Evolutionary conservation across 2,113 vertebrate species (phyloP), one percentile per base, ranked within the genome.

Genomic region (Brachionichthys hirsutus): DNA sequence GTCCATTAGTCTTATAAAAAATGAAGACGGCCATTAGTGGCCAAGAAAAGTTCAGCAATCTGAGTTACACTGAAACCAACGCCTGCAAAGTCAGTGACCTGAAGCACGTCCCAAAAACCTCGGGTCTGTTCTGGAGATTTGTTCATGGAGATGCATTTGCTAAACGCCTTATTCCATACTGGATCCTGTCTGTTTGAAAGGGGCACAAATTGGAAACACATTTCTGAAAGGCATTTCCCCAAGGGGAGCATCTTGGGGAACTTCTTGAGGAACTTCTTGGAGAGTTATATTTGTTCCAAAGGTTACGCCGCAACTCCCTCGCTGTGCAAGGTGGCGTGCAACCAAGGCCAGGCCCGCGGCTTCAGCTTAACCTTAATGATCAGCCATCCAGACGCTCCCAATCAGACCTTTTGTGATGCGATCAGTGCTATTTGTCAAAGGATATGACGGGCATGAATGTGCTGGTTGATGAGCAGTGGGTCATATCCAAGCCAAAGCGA

Each of bases 1-100:
- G 80, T 90, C 85, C 88, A 92, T 91, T 92, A 90, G 85, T 72
- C 86, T 90, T 88, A 90, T 90, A 89, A 90, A 90, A 91, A 90
- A 90, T 89, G 70, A 72, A 90, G 73, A 51, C 62, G 45, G 68
- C 47, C 59, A 67, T 78, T 79, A 73, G 51, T 10, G 70, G 75
- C 8, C 24, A 30, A 8, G 24, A 50, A 54, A 46, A 70, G 70
- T 66, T 81, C 55, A 76, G 65, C 55, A 81, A 80, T 82, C 67
- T 55, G 43, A 49, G 51, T 62, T 58, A 71, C 47, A 11, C 49
- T 41, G 34, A 40, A 84, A 60, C 81, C 85, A 81, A 80, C 79
- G 73, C 85, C 85, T 40, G 63, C 83, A 75, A 74, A 76, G 72
- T 66, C 77, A 77, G 46, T 82, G 83, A 76, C 77, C 82, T 64